Conservation (phyloP, 2,888 invertebrate species). For the Torymus aiolomorphi region DNA sequence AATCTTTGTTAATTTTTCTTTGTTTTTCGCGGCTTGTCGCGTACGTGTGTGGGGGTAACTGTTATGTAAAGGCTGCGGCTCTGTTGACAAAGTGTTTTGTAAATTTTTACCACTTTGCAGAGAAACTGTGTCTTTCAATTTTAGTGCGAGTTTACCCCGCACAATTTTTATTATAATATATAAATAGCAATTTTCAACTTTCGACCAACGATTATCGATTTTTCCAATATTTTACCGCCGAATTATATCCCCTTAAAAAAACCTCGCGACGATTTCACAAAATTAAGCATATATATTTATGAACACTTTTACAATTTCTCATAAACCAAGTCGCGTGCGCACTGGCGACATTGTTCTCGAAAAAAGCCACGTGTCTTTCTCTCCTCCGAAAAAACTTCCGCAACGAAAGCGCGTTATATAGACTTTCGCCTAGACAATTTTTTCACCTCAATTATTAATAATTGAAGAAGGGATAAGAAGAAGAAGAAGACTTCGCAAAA, state of each 20-base stretch:
- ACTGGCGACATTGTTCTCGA: neutral
- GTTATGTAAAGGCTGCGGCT: neutral
- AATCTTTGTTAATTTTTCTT: constrained; percentile 22
- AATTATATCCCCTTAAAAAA: too few relatives aligned
- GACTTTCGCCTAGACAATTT: constrained; percentile 35
- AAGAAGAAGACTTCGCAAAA: neutral
- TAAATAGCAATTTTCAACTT: too few relatives aligned
- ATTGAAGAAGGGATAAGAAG: constrained; percentile 30
- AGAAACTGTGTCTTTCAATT: too few relatives aligned
- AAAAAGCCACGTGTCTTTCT: neutral
- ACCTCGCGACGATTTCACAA: neutral
- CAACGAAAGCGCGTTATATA: constrained; percentile 19
- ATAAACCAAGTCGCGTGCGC: neutral
- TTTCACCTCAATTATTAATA: constrained; percentile 42
- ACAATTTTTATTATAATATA: too few relatives aligned
- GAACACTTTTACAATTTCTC: constrained; percentile 9
- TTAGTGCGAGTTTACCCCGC: too few relatives aligned
- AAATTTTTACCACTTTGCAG: too few relatives aligned
- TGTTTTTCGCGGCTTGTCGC: neutral
- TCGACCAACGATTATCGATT: too few relatives aligned
- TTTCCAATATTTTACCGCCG: too few relatives aligned
- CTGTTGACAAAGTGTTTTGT: too few relatives aligned
- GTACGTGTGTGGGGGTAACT: neutral
- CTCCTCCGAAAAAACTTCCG: too few relatives aligned
- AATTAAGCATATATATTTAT: too few relatives aligned